Evolutionary conservation across 2,797 vertebrate genomes (phyloP), one percentile per base, ranked within the genome.

Genomic region (Danio kyathit): DNA sequence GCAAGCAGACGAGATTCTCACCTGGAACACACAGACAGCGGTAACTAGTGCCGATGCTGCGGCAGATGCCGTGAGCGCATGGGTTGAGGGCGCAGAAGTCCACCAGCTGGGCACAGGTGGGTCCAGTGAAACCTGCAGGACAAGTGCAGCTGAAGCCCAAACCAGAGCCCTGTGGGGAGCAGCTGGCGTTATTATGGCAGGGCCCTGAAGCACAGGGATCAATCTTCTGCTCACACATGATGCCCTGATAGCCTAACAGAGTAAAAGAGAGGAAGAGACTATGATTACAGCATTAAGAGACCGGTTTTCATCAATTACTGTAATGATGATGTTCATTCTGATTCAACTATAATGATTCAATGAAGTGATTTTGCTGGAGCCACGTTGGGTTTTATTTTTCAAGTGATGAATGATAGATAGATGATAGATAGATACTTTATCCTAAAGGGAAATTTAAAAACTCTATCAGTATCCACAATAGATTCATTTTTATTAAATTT

Each of bases 51-150:
- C 97, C 97, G 86, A 97, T 93, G 0, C 96, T 97, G 90, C 96
- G 97, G 85, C 98, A 99, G 43, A 96, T 95, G 48, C 98, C 98
- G 0, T 99, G 97, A 12, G 97, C 96, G 2, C 98, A 99, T 0
- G 98, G 97, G 84, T 96, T 98, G 72, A 99, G 95, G 17, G 96
- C 96, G 7, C 98, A 99, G 94, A 99, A 99, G 89, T 99, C 96
- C 38, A 98, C 96, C 6, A 97, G 94, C 92, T 98, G 96, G 67
- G 94, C 91, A n/a, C 98, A 99, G 0, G 95, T 95, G 0, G 95
- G 93, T 17, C 98, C 98, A 0, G 97, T 99, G 89, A 97, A 99
- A 16, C 97, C 97, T 0, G 95, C 89, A 2, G 95, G 94, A 86
- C 98, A 99, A 85, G 94, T 96, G 81, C 98, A 99, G 90, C 93